phyloP scores from a whole-genome alignment of 2,113 vertebrate genomes.

The Pelmatolapia mariae region DNA sequence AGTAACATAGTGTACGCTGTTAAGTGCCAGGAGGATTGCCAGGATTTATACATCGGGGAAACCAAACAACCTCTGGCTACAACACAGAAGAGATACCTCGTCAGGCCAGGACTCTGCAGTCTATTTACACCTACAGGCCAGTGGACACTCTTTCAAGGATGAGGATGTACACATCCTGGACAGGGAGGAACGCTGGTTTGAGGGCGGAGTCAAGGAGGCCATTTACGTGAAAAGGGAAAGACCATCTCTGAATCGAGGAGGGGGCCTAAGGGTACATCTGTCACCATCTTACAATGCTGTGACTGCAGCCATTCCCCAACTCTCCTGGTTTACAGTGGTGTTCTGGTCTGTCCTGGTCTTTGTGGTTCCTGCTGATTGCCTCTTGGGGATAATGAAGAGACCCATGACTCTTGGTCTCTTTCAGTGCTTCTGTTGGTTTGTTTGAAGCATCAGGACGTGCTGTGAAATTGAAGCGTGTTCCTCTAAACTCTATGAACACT shows the following conservation, averaged over 20 bases:
- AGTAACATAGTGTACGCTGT: too few relatives aligned
- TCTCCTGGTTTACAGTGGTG: background rate
- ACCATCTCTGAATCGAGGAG: background rate
- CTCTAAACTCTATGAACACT: background rate
- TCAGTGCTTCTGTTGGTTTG: background rate
- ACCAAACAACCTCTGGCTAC: too few relatives aligned
- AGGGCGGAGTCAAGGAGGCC: background rate
- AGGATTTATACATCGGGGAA: too few relatives aligned
- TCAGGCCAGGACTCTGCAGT: too few relatives aligned
- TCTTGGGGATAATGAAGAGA: background rate
- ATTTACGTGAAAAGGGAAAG: background rate
- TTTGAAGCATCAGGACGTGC: background rate
- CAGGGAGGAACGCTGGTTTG: too few relatives aligned
- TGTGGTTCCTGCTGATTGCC: background rate
- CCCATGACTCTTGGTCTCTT: background rate
- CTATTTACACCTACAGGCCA: too few relatives aligned
- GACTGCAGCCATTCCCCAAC: background rate
- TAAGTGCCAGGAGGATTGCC: too few relatives aligned
- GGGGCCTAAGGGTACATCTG: accelerated
- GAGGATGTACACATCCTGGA: too few relatives aligned
- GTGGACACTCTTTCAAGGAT: too few relatives aligned
- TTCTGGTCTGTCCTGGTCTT: background rate
- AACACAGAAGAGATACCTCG: too few relatives aligned
- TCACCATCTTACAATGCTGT: background rate
- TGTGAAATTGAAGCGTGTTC: background rate